Conservation (phyloP, 2,113 vertebrate genomes). For the Vidua macroura region DNA sequence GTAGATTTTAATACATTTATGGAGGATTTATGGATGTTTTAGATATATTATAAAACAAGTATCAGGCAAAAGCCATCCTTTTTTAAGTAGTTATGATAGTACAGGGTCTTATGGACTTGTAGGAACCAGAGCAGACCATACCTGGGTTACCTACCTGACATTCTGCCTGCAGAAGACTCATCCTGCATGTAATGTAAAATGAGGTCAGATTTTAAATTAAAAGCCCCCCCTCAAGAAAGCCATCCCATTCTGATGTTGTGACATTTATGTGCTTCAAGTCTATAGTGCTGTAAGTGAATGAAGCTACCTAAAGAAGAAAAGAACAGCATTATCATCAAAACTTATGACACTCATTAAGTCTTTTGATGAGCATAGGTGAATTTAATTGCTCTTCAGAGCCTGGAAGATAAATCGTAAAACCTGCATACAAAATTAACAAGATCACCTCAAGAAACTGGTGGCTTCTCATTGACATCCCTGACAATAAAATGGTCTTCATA, state of each 20-base stretch:
- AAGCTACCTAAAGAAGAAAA: constrained; percentile 13
- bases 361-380: constrained; percentile 52
- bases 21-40: background rate
- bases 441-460: constrained; percentile 10
- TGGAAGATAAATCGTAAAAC: constrained; percentile 41
- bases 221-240: background rate
- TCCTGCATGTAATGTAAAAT: background rate
- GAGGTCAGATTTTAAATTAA: background rate
- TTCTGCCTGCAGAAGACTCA: background rate
- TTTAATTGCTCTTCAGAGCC: constrained; percentile 47
- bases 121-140: background rate
- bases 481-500: background rate
- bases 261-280: background rate
- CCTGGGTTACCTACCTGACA: background rate
- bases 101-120: background rate
- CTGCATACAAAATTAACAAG: constrained; percentile 31
- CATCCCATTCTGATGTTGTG: background rate
- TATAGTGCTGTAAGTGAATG: background rate
- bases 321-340: constrained; percentile 40
- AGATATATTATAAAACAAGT: background rate
- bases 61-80: background rate
- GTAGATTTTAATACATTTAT: background rate
- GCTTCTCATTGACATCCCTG: background rate
- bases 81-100: background rate
- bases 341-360: constrained; percentile 47